phyloP scores from a whole-genome alignment of 2,113 vertebrate genomes.

The Pedionomus torquatus region DNA sequence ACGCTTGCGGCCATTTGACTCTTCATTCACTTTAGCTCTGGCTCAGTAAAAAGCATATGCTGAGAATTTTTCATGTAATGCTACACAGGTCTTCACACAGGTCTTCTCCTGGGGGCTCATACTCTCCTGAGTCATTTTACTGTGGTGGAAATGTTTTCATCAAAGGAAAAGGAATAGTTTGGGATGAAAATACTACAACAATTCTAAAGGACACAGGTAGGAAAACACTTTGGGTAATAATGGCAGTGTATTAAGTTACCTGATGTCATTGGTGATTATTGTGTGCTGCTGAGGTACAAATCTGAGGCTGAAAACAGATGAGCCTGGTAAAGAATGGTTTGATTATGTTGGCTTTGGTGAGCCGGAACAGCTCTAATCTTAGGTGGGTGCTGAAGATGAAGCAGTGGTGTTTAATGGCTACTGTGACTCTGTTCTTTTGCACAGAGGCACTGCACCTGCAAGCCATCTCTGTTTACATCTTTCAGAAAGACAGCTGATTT shows the following conservation, averaged over 20 bases:
- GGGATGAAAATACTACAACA: not conserved
- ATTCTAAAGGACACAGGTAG: not conserved
- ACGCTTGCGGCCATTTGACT: not conserved
- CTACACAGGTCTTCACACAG: not conserved
- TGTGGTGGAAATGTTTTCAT: not conserved
- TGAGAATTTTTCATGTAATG: not conserved
- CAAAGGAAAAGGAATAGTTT: not conserved
- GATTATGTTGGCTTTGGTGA: not conserved
- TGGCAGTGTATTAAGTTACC: not conserved
- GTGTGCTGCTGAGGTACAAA: not conserved
- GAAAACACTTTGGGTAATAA: not conserved
- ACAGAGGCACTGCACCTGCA: not conserved
- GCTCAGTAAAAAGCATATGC: not conserved
- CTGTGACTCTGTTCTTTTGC: not conserved
- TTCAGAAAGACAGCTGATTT: not conserved
- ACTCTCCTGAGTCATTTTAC: constrained; percentile 7
- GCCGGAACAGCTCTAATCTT: accelerated
- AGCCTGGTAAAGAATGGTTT: not conserved
- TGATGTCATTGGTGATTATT: not conserved
- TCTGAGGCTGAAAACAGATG: not conserved
- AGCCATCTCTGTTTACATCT: not conserved
- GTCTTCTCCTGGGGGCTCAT: not conserved
- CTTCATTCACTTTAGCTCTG: constrained; percentile 24
- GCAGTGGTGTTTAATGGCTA: not conserved
- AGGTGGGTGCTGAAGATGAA: accelerated